A percentile compares a stretch with the other conserved stretches of the same genome.
Evolutionary conservation across 2,113 vertebrate species (phyloP).

Genomic region (Nothobranchius kuhntae): DNA sequence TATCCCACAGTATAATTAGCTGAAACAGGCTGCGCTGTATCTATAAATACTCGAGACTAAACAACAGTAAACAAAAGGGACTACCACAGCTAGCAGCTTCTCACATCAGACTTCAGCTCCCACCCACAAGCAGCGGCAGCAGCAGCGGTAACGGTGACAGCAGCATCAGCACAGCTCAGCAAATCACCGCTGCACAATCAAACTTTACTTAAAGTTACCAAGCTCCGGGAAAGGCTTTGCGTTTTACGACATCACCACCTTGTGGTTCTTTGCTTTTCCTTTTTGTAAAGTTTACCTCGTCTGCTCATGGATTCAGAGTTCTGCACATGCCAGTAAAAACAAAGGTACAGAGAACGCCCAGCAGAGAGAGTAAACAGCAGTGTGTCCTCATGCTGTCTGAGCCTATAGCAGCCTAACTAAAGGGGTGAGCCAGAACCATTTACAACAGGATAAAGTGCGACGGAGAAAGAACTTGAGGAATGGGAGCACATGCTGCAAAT

Average conservation of each 20-base stretch:
- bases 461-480: no score
- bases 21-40: constrained; percentile 43
- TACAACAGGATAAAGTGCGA: no score
- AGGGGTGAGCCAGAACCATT: no score
- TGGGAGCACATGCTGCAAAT: no score
- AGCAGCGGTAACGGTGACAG: constrained; percentile 32
- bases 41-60: constrained; percentile 71
- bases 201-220: constrained; percentile 18
- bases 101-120: constrained; percentile 47
- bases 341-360: no score
- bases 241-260: constrained; percentile 4
- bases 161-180: constrained; percentile 33
- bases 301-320: no score
- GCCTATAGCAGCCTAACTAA: no score
- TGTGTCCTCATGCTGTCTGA: no score
- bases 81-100: constrained; percentile 50
- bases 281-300: background rate
- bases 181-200: constrained; percentile 16
- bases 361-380: no score
- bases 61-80: constrained; percentile 68
- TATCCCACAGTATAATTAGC: constrained; percentile 59
- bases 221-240: constrained; percentile 1
- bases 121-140: constrained; percentile 48
- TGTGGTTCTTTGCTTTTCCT: background rate
- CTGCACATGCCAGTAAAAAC: no score